These are phyloP conservation scores for Podilymbus podiceps DNA, from an alignment of 2,113 vertebrate species.

Conservation along the genomic window DNA sequence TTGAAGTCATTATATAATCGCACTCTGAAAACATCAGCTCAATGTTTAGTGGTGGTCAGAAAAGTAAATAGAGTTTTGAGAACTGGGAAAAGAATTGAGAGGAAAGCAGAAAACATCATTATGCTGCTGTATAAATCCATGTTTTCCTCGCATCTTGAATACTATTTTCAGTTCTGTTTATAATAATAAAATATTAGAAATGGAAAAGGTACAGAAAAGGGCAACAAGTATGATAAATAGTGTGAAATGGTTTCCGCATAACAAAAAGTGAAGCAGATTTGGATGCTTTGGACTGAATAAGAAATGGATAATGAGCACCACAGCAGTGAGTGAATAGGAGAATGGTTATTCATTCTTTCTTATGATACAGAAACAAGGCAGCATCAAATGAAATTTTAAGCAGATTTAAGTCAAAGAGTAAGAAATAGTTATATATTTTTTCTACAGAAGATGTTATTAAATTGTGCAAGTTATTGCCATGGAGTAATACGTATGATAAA, in stretches of 20 bases:
- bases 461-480: not conserved
- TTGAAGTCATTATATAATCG: not conserved
- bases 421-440: not conserved
- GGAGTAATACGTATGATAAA: not conserved
- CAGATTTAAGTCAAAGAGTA: not conserved
- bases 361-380: not conserved
- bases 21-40: not conserved
- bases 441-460: not conserved
- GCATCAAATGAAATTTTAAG: not conserved
- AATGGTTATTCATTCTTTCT: not conserved
- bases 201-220: slow-evolving; percentile 36
- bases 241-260: not conserved
- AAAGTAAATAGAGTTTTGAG: slow-evolving; percentile 23
- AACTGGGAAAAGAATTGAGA: not conserved
- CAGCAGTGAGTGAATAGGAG: not conserved
- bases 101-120: slow-evolving; percentile 20
- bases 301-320: slow-evolving; percentile 17
- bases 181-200: slow-evolving; percentile 40
- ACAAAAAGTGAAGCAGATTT: slow-evolving; percentile 8
- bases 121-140: not conserved
- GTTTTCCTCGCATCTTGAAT: not conserved
- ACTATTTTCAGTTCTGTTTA: slow-evolving; percentile 16
- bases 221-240: slow-evolving; percentile 27
- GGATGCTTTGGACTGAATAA: not conserved
- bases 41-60: not conserved